Evolutionary conservation across 2,113 vertebrate species (phyloP).

Genomic region (Aythya baeri): DNA sequence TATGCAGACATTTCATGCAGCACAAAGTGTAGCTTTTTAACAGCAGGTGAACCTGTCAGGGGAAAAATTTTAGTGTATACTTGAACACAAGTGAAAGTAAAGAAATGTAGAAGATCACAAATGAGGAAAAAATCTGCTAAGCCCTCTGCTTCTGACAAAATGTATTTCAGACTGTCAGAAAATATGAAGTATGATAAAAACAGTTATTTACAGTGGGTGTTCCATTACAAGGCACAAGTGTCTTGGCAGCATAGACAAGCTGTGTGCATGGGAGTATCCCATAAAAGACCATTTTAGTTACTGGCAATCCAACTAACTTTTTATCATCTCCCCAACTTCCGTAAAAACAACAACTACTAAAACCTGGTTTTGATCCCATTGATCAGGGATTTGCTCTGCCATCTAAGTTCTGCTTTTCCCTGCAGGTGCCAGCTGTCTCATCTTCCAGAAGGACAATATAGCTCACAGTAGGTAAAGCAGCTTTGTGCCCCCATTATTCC

Average conservation of each 20-base stretch:
- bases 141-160: background rate
- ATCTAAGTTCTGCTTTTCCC: background rate
- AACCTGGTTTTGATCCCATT: background rate
- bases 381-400: background rate
- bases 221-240: background rate
- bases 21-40: background rate
- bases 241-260: background rate
- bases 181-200: background rate
- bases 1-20: background rate
- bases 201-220: background rate
- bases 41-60: background rate
- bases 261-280: background rate
- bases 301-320: background rate
- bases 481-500: background rate
- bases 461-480: background rate
- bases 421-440: background rate
- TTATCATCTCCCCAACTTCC: background rate
- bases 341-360: background rate
- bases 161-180: background rate
- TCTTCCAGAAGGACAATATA: background rate
- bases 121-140: background rate
- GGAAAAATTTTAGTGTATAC: background rate
- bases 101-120: background rate
- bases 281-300: background rate
- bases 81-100: background rate